A percentile compares a stretch with the other conserved stretches of the same genome.
Evolutionary conservation across 2,113 vertebrate species (phyloP).

Genomic region (Cercocebus atys): DNA sequence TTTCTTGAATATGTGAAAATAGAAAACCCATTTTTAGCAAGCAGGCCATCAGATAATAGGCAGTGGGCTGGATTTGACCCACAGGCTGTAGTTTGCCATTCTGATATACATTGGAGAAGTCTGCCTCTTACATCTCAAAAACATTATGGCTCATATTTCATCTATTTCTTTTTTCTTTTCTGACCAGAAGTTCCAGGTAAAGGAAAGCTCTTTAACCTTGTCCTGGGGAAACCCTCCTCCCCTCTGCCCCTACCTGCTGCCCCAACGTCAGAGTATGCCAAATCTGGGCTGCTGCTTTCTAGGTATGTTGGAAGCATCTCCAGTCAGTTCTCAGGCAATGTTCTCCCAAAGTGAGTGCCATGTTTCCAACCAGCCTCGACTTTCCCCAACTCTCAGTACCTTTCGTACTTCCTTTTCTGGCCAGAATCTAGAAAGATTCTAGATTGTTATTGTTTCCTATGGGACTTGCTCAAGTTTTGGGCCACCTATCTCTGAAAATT

Average conservation of each 20-base stretch:
- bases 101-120: background rate
- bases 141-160: background rate
- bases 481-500: conserved; percentile 62
- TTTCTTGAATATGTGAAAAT: background rate
- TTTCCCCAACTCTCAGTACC: rapidly evolving
- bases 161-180: background rate
- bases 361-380: rapidly evolving
- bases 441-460: background rate
- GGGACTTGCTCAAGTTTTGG: conserved; percentile 34
- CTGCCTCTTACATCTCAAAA: background rate
- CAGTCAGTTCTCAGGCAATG: background rate
- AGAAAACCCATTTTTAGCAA: background rate
- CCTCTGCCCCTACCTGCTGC: rapidly evolving
- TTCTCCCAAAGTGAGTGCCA: rapidly evolving
- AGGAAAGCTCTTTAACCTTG: background rate
- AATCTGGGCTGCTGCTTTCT: background rate
- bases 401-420: background rate
- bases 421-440: background rate
- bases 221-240: background rate
- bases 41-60: rapidly evolving
- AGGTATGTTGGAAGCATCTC: background rate
- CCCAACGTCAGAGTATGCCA: no score
- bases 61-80: no score
- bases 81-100: rapidly evolving
- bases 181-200: background rate